These are phyloP conservation scores for Ctenodactylus gundi DNA, from an alignment of 2,113 vertebrate species.

Conservation along the genomic window DNA sequence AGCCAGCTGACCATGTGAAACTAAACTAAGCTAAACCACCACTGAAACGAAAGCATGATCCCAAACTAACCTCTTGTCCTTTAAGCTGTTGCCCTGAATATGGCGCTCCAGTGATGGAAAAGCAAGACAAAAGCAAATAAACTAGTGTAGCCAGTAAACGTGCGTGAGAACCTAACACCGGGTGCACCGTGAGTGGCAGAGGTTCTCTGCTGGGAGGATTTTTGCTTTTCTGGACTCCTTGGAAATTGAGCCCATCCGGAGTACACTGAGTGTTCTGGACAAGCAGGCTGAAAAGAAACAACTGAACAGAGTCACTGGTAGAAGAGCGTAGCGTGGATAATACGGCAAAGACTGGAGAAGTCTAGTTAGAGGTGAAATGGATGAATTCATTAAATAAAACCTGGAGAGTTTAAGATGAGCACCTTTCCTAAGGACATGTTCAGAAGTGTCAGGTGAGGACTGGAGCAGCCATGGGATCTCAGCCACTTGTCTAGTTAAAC, in stretches of 20 bases:
- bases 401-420: neutral
- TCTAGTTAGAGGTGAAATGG: neutral
- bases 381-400: neutral
- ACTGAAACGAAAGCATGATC: too few relatives aligned
- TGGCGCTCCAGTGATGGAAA: too few relatives aligned
- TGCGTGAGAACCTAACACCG: neutral
- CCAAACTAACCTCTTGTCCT: too few relatives aligned
- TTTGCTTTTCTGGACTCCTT: neutral
- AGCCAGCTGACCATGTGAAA: too few relatives aligned
- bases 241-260: neutral
- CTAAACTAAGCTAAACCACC: too few relatives aligned
- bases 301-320: neutral
- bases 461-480: neutral
- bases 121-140: too few relatives aligned
- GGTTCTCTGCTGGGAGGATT: accelerated
- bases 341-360: neutral
- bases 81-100: too few relatives aligned
- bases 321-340: neutral
- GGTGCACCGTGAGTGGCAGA: accelerated
- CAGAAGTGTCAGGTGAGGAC: neutral
- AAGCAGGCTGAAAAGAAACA: too few relatives aligned
- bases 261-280: too few relatives aligned
- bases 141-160: neutral
- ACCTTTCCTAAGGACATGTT: neutral
- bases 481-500: neutral